Conservation (phyloP, 2,797 vertebrate species). For the Sarcophilus harrisii region DNA sequence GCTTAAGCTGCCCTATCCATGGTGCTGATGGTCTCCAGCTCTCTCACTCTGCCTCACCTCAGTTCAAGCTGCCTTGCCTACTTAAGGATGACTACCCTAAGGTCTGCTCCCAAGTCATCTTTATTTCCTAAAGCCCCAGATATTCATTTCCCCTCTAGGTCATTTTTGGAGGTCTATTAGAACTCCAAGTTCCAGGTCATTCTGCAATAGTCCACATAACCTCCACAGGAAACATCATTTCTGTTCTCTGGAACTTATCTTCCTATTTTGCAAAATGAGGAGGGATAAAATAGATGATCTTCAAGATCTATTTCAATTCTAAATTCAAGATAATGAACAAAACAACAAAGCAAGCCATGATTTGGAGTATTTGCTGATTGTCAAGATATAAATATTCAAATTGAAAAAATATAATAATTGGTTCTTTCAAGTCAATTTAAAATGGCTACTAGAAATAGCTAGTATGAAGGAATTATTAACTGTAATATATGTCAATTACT, state of each 20-base stretch:
- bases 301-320: neutral
- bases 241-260: neutral
- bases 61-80: neutral
- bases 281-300: neutral
- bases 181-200: neutral
- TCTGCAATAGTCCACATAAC: neutral
- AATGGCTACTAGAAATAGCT: neutral
- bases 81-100: neutral
- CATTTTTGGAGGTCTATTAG: neutral
- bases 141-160: neutral
- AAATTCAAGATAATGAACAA: neutral
- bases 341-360: neutral
- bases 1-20: neutral
- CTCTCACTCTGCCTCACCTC: neutral
- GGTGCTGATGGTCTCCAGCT: neutral
- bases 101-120: neutral
- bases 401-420: neutral
- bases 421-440: neutral
- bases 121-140: neutral
- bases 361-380: neutral
- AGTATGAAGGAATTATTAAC: neutral
- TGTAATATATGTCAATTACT: neutral
- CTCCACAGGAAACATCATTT: neutral
- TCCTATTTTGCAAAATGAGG: neutral
- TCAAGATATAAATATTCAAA: neutral